Evolutionary conservation across 2,797 vertebrate species (phyloP).

Genomic region (Synanceia verrucosa): DNA sequence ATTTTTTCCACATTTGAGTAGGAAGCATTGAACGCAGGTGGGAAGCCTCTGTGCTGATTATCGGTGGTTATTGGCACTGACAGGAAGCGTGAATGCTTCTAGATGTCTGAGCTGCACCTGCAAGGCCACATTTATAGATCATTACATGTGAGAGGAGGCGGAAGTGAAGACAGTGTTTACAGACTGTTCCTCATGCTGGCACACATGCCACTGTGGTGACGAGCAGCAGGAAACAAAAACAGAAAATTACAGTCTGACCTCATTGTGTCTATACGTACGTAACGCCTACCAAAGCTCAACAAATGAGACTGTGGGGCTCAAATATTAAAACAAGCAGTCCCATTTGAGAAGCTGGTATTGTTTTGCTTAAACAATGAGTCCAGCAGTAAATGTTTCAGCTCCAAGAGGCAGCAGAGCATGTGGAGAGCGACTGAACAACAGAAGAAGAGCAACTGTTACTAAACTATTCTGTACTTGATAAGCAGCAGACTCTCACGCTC

Average conservation of each 20-base stretch:
- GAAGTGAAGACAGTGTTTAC: slow-evolving; percentile 14
- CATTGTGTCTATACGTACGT: too few species aligned
- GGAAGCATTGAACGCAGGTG: slow-evolving; percentile 47
- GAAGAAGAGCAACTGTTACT: background rate
- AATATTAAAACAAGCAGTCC: background rate
- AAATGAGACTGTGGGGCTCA: too few species aligned
- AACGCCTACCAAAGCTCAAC: too few species aligned
- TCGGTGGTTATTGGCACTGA: slow-evolving; percentile 43
- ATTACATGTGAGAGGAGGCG: background rate
- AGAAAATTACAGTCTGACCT: background rate
- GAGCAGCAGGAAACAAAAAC: background rate
- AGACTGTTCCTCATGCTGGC: background rate
- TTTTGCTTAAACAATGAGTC: background rate
- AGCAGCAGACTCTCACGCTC: background rate
- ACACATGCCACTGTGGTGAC: background rate
- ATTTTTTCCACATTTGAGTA: slow-evolving; percentile 68
- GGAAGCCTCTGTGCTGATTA: slow-evolving; percentile 52
- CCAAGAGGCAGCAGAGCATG: background rate
- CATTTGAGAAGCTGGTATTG: background rate
- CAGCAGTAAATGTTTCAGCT: background rate
- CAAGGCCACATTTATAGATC: background rate
- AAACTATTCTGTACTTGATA: background rate
- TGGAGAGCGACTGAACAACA: background rate
- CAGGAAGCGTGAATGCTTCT: slow-evolving; percentile 23
- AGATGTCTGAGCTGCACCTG: slow-evolving; percentile 51